Conservation (phyloP, 2,797 vertebrate species). For the Balearica regulorum region DNA sequence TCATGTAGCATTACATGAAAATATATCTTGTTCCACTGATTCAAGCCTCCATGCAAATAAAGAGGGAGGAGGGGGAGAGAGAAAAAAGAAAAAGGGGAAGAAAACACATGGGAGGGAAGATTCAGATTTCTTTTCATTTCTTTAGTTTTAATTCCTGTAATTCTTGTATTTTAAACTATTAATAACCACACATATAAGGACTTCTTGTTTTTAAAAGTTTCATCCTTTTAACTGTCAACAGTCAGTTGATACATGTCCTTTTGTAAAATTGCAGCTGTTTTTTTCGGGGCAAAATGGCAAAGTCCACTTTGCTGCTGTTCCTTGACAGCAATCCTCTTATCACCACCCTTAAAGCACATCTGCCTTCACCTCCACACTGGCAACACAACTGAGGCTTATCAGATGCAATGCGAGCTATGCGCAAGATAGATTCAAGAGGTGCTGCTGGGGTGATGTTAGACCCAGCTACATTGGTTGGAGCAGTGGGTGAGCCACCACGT, state of each 20-base stretch:
- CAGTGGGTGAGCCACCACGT: fast-evolving
- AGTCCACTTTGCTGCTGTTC: not conserved
- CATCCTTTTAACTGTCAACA: not conserved
- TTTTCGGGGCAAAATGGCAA: not conserved
- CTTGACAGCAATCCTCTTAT: not conserved
- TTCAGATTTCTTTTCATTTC: not conserved
- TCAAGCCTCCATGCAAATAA: not conserved
- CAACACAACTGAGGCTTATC: not conserved
- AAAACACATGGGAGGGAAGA: not conserved
- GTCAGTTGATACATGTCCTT: fast-evolving
- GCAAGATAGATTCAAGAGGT: not conserved
- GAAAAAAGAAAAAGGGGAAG: not conserved
- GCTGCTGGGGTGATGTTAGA: not conserved
- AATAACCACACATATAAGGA: not conserved
- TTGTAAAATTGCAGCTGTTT: not conserved
- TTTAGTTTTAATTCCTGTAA: not conserved
- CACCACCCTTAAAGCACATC: no score
- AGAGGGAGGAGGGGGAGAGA: not conserved
- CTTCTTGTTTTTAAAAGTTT: not conserved
- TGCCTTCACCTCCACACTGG: no score
- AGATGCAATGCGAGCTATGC: not conserved
- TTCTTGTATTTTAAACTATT: not conserved
- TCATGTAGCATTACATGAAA: not conserved
- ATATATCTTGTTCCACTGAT: not conserved
- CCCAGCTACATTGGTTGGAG: not conserved